A percentile compares a stretch with the other conserved stretches of the same genome.
phyloP scores from a whole-genome alignment of 2,113 vertebrate species.

The Pelecanus crispus region DNA sequence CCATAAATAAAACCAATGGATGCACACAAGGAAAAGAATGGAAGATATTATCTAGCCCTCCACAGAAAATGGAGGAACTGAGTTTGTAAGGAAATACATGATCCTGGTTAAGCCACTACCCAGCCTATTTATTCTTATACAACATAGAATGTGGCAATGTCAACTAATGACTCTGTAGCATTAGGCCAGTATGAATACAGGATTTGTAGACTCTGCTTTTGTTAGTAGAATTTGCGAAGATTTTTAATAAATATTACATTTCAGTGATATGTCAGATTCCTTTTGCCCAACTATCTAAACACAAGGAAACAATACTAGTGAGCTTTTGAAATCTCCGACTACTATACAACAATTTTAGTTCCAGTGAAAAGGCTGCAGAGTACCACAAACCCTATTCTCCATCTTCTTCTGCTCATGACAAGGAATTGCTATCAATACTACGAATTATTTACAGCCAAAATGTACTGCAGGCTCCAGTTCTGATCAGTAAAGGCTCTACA shows the following conservation, averaged over 20 bases:
- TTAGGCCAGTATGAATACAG: neutral
- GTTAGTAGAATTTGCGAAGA: neutral
- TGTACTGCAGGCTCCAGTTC: neutral
- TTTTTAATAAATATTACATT: neutral
- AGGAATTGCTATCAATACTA: neutral
- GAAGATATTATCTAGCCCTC: neutral
- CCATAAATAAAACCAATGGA: neutral
- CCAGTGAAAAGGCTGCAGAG: neutral
- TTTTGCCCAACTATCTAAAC: neutral
- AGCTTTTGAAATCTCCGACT: neutral
- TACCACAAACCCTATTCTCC: neutral
- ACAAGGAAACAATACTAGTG: neutral
- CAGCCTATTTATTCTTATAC: neutral
- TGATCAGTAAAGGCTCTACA: neutral
- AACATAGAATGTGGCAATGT: accelerated
- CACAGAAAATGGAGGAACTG: neutral
- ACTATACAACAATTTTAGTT: neutral
- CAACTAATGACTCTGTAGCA: no score
- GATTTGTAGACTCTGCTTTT: neutral
- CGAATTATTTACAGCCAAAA: neutral
- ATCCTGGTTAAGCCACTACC: neutral
- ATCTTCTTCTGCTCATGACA: neutral
- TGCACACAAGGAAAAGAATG: neutral
- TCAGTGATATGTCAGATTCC: neutral
- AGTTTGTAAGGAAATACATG: neutral